A percentile compares a stretch with the other conserved stretches of the same genome.
These are phyloP conservation scores for Zophobas atratus DNA, from an alignment of 1,140 invertebrate species.

Conservation along the genomic window DNA sequence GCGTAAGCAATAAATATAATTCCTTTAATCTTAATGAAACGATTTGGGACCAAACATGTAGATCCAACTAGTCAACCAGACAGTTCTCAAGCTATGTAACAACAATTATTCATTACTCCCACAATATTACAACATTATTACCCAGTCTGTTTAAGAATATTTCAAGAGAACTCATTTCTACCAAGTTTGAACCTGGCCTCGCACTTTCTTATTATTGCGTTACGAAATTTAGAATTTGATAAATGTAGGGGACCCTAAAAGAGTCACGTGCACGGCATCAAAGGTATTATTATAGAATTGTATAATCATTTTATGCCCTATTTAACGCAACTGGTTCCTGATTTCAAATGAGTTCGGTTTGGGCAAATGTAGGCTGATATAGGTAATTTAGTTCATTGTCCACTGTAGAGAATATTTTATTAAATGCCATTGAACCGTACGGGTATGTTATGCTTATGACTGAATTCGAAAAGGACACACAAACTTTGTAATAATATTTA, in stretches of 20 bases:
- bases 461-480: too few species aligned
- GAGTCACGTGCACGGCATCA: slow-evolving; percentile 26
- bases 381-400: background rate
- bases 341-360: slow-evolving; percentile 2
- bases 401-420: too few species aligned
- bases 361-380: background rate
- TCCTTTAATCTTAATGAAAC: slow-evolving; percentile 1
- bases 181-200: slow-evolving; percentile 17
- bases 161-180: slow-evolving; percentile 28
- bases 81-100: slow-evolving; percentile 40
- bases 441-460: too few species aligned
- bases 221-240: slow-evolving; percentile 39
- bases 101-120: slow-evolving; percentile 40
- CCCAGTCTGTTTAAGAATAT: slow-evolving; percentile 26
- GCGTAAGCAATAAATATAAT: slow-evolving; percentile 6
- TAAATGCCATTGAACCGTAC: too few species aligned
- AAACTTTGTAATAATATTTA: too few species aligned
- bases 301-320: slow-evolving; percentile 36
- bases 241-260: slow-evolving; percentile 37
- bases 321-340: slow-evolving; percentile 31
- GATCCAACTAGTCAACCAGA: slow-evolving; percentile 2
- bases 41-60: slow-evolving; percentile 18
- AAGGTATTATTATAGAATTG: slow-evolving; percentile 35
- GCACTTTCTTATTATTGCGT: slow-evolving; percentile 35
- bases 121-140: slow-evolving; percentile 22